Base-by-base conservation (phyloP, 2,113 vertebrate genomes). In the Etheostoma cragini region DNA sequence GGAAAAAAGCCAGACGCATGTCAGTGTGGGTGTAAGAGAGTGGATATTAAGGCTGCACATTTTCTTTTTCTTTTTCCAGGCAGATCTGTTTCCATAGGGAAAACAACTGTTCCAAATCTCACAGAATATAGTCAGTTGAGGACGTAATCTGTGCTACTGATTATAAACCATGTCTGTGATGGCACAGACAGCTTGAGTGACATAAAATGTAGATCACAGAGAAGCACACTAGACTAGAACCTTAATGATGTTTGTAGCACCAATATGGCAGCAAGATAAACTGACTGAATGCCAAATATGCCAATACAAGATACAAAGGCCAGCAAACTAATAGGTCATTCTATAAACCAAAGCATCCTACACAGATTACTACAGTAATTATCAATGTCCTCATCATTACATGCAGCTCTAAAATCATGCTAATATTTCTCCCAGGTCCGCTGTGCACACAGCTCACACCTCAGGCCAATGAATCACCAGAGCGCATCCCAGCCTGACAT, bases 1-100 rank as follows among this genome's bases (percentile, higher is more conserved):
- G 76, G 47, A 67, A 68, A 81, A 75, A 77, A 80, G 86, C 79
- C 78, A 78, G 82, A 86, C 45, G 26, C 47, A 58, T 69, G 81
- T 74, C 71, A 42, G 65, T 16, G 67, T 76, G 76, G 70, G 84
- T 66, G 64, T n/a, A 52, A 68, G 17, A 69, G 66, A 45, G 49
- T 62, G 46, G 66, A 64, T 15, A 65, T 72, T 11, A 47, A 47
- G 38, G 64, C 61, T 46, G 62, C 78, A 66, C 47, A 76, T 73
- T 75, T 42, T 45, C 67, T 71, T 58, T 21, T 69, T 1, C 5
- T 35, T 63, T 75, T 73, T 70, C n/a, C 14, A 17, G 45, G 22
- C 60, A 68, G 58, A 81, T 86, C 50, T 16, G 14, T 60, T 72
- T 69, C 63, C 57, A 63, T 12, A 15, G 30, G 42, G 68, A 35